Evolutionary conservation across 2,797 vertebrate species (phyloP), one percentile per base, ranked within the genome.

Genomic region (Distichodus sexfasciatus): DNA sequence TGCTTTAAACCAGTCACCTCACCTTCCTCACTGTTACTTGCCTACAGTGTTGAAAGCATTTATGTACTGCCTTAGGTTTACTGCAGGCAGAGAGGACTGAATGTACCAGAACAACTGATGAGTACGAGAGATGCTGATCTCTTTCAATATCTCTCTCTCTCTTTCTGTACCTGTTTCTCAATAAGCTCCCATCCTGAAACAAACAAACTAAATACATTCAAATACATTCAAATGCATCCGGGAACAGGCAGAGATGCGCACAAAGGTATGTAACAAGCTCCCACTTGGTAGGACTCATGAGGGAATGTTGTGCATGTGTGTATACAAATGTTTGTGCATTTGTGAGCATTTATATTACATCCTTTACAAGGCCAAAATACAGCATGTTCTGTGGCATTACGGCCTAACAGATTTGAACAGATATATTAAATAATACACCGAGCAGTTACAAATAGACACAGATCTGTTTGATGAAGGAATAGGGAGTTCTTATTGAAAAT

Each of bases 221-320:
- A 61, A 29, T 15, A 19, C 35, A 29, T 29, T 47, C 26, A 47
- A 38, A 48, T n/a, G 17, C 28, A 38, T 36, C 12, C 28, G 53
- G 51, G 69, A 55, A 55, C 23, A 33, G 28, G n/a, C 33, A 66
- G 19, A 65, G 44, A 38, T 19, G 33, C 60, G 41, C 59, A 74
- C 41, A 73, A 40, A 48, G 43, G 33, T 11, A 68, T 33, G 29
- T 57, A 71, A 14, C 36, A 67, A 44, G 17, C 31, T 24, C 53
- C 38, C 63, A 75, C 53, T 68, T 74, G 72, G 76, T 48, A 60
- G n/a, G n/a, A n/a, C 44, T 50, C 55, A 60, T 41, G 35, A 51
- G 36, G 35, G 55, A 21, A 6, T 68, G 33, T 48, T 9, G 46
- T 41, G 12, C 40, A 36, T 64, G 46, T 48, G 38, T 43, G 57